Base-by-base conservation (phyloP, 2,113 vertebrate species). In the Dasyurus viverrinus region DNA sequence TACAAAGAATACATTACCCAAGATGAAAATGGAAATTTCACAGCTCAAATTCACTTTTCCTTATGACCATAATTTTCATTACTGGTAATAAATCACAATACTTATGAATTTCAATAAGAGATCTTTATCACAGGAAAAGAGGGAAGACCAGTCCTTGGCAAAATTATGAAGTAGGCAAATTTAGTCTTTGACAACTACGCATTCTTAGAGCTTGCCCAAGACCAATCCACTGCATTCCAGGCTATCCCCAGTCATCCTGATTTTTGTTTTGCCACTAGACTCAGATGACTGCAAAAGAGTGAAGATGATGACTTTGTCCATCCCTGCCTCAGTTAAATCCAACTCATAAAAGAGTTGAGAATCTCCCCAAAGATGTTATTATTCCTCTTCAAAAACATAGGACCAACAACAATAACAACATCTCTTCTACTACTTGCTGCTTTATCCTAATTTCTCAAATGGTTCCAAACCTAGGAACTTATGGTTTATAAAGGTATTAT, bases 21-120 rank as follows among this genome's bases (percentile, higher is more conserved):
- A 54, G 16, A n/a, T 25, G 90, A 92, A 95, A 96, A 2, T 5
- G 47, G 50, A 92, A 93, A 60, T 36, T 92, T 60, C 30, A 89
- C 89, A 93, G 0, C 2, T 90, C 2, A 47, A 52, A 46, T 90
- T 47, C 96, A 12, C 46, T 54, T 26, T 95, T 50, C 24, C 91
- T 5, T 91, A 2, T 91, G 24, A 91, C 55, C 19, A 3, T 46
- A 24, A 60, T 0, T 48, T 42, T 94, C 76, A 93, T 0, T 1
- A 47, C 0, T 92, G 4, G 25, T 52, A 57, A 90, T 14, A 54
- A 93, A 8, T 76, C 36, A 48, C 30, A 68, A 0, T 5, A n/a
- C 0, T 53, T 53, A 50, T 46, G 42, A 54, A 25, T 92, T 22
- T 25, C 55, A 76, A 91, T 89, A 94, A 89, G 24, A 27, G 23